A percentile compares a stretch with the other conserved stretches of the same genome.
phyloP scores from a whole-genome alignment of 2,797 vertebrate species.

The Heterohyrax brucei region DNA sequence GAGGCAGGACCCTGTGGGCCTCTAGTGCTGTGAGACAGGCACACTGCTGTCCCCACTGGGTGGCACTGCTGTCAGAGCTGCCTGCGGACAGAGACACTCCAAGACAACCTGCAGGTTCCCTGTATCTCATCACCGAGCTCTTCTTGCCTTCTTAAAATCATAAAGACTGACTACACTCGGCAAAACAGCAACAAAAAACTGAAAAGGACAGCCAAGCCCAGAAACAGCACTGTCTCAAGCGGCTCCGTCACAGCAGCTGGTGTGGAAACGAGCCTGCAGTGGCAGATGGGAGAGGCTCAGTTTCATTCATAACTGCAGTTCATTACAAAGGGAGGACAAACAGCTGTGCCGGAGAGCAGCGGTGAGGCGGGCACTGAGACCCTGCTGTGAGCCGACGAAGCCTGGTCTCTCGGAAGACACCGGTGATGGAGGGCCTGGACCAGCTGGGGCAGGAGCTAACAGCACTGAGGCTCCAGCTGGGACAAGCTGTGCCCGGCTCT shows the following conservation, averaged over 20 bases:
- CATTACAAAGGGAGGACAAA: constrained; percentile 84
- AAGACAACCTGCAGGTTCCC: fast-evolving
- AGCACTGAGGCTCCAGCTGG: no score
- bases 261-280: not conserved
- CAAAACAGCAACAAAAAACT: not conserved
- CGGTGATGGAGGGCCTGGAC: constrained; percentile 24
- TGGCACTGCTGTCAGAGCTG: no score
- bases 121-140: not conserved
- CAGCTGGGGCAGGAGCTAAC: not conserved
- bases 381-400: no score
- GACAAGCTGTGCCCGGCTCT: no score
- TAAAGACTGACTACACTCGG: not conserved
- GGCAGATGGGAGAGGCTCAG: not conserved
- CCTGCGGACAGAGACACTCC: no score
- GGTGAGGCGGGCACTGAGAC: not conserved
- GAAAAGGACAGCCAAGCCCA: not conserved
- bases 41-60: no score
- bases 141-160: not conserved
- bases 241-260: not conserved
- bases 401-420: constrained; percentile 77
- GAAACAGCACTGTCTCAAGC: fast-evolving
- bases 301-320: constrained; percentile 54
- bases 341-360: constrained; percentile 64
- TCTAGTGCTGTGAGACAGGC: no score
- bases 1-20: no score